phyloP scores from a whole-genome alignment of 2,797 vertebrate species.

The Phoeniculus purpureus region DNA sequence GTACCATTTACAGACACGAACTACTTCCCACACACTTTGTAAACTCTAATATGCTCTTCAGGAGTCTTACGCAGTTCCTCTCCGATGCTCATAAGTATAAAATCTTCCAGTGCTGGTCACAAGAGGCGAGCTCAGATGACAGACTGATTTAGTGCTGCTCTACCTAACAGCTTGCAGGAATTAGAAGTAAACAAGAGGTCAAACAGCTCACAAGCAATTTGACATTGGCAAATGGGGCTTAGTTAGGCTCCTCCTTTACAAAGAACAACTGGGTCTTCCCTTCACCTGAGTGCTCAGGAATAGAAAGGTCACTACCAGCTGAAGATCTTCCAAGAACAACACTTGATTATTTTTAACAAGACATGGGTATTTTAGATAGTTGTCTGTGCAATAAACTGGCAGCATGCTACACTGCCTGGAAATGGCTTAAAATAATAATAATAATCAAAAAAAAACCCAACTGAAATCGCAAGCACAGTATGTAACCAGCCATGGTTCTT shows the following conservation, averaged over 20 bases:
- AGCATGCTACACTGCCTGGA: neutral
- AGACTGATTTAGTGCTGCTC: constrained; percentile 72
- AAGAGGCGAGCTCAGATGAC: constrained; percentile 64
- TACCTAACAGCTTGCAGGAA: constrained; percentile 71
- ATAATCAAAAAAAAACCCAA: neutral
- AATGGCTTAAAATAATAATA: neutral
- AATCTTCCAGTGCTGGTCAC: constrained; percentile 36
- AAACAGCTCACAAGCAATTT: constrained; percentile 67
- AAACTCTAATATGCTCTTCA: constrained; percentile 1
- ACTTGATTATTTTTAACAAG: constrained; percentile 45
- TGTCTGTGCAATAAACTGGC: neutral
- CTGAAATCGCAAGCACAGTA: neutral
- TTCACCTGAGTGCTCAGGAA: neutral
- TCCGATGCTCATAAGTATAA: constrained; percentile 47
- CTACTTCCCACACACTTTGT: neutral
- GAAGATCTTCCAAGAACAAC: constrained; percentile 18
- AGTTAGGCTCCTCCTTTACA: constrained; percentile 68
- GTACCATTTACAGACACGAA: neutral
- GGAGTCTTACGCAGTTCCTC: constrained; percentile 36
- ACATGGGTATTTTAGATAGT: neutral
- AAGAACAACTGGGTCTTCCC: constrained; percentile 18
- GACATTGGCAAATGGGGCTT: constrained; percentile 70
- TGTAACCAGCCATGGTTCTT: neutral
- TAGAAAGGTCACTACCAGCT: constrained; percentile 50
- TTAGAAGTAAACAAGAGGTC: constrained; percentile 76